Conservation (phyloP, 2,797 vertebrate genomes). For the Acomys russatus region DNA sequence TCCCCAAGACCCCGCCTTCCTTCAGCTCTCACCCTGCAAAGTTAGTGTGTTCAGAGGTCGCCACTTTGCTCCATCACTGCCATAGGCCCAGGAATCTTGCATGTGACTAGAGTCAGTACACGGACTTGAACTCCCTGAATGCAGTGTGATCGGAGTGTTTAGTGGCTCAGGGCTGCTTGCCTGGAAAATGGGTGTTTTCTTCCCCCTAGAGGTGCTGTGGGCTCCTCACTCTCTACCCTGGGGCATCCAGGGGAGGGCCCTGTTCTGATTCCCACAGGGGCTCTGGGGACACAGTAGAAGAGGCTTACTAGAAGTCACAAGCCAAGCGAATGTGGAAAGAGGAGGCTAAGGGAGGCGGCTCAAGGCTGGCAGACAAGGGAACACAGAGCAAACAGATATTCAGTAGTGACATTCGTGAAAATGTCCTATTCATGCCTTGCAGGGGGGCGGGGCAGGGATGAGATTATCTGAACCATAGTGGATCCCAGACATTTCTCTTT, state of each 20-base stretch:
- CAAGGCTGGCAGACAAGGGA: background rate
- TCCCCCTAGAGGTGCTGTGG: background rate
- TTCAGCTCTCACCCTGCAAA: background rate
- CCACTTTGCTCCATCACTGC: background rate
- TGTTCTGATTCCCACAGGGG: background rate
- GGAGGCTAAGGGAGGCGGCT: background rate
- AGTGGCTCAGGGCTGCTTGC: background rate
- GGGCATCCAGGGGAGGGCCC: background rate
- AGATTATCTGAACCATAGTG: no score
- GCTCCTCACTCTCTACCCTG: background rate
- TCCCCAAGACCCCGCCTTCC: fast-evolving
- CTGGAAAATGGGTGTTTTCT: background rate
- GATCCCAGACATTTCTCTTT: background rate
- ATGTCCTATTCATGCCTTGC: background rate
- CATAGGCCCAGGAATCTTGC: background rate
- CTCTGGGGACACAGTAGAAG: background rate
- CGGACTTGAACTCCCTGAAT: background rate
- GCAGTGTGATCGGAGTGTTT: background rate
- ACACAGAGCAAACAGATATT: background rate
- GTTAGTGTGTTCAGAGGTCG: background rate
- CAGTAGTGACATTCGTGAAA: background rate
- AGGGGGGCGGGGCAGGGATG: background rate
- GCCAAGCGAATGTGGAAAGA: background rate
- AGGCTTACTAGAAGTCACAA: background rate
- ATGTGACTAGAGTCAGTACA: background rate